Base-by-base conservation (phyloP, 2,888 invertebrate genomes). In the Chrysolina oricalcia region DNA sequence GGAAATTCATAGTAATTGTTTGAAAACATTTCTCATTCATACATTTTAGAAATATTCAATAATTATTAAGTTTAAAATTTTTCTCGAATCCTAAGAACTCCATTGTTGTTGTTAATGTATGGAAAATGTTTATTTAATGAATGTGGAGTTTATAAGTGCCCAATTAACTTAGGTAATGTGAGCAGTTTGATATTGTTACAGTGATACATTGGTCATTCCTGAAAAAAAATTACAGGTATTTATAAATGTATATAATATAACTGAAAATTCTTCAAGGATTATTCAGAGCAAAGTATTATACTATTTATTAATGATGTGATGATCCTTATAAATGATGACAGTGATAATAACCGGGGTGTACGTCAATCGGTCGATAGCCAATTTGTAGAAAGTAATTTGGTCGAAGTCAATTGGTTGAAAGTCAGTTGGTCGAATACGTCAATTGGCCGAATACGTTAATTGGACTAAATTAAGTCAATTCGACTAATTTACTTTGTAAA, bases 61-160 rank as follows among this genome's bases (percentile, higher is more conserved):
- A 59, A 59, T n/a, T 59, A 59, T 59, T 35, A 59, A 27, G 27
- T 59, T 59, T 59, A n/a, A 59, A 3, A 27, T 59, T 23, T 59
- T 56, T 35, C 59, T 35, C n/a, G 15, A 15, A 15, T 35, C 27
- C 35, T 59, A 23, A 35, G 15, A 59, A n/a, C 59, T 53, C 19
- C 53, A 21, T 53, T n/a, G 23, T 59, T 59, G 59, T 59, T 59
- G 46, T 59, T 59, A 35, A n/a, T 35, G 35, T 35, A 27, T 59
- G 59, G n/a, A 59, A 53, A 53, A 53, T 53, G 21, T 53, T 53
- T 53, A 17, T 48, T 48, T 17, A 2, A 48, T 48, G 48, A 17
- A 48, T 48, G 48, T 48, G 17, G 17, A 48, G 48, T 48, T 48
- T 48, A 48, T 17, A 48, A 48, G 48, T 48, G 48, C 17, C 48